Conservation (phyloP, 2,888 invertebrate species). For the Camponotus fellah region DNA sequence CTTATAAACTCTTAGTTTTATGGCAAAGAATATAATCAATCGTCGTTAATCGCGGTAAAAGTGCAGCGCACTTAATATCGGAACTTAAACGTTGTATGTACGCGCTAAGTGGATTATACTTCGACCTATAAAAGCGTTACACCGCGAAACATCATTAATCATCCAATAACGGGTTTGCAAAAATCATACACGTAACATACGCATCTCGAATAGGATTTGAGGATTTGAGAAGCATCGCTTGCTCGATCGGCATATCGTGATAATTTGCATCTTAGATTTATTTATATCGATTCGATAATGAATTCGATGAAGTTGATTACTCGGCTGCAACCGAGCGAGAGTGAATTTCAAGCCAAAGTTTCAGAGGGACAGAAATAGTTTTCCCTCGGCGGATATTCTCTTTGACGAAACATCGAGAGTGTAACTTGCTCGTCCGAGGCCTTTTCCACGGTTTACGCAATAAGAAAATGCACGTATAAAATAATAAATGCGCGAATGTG, state of each 20-base stretch:
- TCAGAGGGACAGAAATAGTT: conserved; percentile 14
- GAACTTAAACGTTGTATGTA: conserved; percentile 13
- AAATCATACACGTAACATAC: background rate
- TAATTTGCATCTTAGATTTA: conserved; percentile 6
- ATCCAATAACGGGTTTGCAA: conserved; percentile 12
- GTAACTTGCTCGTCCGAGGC: conserved; percentile 43
- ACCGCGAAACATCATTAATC: conserved; percentile 31
- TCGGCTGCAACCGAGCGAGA: background rate
- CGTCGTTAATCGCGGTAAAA: conserved; percentile 20
- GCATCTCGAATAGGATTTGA: background rate
- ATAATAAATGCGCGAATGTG: conserved; percentile 49
- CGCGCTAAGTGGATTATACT: conserved; percentile 26
- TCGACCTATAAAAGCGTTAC: conserved; percentile 26
- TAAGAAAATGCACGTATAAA: conserved; percentile 57
- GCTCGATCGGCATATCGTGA: background rate
- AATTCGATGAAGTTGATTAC: conserved; percentile 23
- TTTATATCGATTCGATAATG: conserved; percentile 24
- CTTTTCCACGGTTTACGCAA: conserved; percentile 61
- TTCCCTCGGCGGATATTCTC: conserved; percentile 25
- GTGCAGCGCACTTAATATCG: conserved; percentile 24
- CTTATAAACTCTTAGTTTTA: background rate
- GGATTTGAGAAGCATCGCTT: conserved; percentile 17
- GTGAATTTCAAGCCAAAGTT: background rate
- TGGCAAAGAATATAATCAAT: conserved; percentile 24
- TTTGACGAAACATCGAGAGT: conserved; percentile 3